Conservation (phyloP, 2,888 invertebrate genomes). For the Euzetes globulus region DNA sequence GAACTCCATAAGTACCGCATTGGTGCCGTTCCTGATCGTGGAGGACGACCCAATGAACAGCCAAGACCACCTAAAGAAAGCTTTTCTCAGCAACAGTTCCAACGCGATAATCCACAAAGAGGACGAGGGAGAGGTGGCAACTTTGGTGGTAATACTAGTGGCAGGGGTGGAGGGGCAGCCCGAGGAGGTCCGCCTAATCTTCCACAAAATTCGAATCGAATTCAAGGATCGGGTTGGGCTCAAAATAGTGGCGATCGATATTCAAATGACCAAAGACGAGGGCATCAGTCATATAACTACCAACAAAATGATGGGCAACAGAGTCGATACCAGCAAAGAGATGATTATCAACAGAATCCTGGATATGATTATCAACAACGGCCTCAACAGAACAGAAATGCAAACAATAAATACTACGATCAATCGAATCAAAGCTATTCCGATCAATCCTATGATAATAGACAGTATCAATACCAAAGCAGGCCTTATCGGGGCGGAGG, state of each 20-base stretch:
- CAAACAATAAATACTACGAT: slow-evolving; percentile 20
- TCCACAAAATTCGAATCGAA: slow-evolving; percentile 43
- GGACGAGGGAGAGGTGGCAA: slow-evolving; percentile 45
- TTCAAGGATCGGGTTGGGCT: slow-evolving; percentile 49
- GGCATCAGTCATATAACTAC: not conserved
- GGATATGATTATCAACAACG: not conserved
- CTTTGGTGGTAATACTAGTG: slow-evolving; percentile 42
- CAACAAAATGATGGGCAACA: not conserved
- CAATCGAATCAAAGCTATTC: slow-evolving; percentile 10
- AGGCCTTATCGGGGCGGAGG: slow-evolving; percentile 40
- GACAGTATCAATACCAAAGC: slow-evolving; percentile 38
- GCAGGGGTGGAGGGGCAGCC: slow-evolving; percentile 43
- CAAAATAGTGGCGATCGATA: slow-evolving; percentile 8
- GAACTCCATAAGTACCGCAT: slow-evolving; percentile 37
- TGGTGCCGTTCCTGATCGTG: slow-evolving; percentile 77
- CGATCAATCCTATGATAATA: not conserved
- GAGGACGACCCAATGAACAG: slow-evolving; percentile 82
- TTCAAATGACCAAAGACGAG: not conserved
- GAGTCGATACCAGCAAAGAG: not conserved
- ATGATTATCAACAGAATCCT: not conserved
- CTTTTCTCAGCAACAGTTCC: slow-evolving; percentile 81
- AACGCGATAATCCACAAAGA: slow-evolving; percentile 49
- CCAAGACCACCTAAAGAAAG: slow-evolving; percentile 92
- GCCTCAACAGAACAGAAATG: not conserved
- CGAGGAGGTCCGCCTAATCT: slow-evolving; percentile 42